Base-by-base conservation (phyloP, 2,888 invertebrate genomes). In the Pollenia amentaria region DNA sequence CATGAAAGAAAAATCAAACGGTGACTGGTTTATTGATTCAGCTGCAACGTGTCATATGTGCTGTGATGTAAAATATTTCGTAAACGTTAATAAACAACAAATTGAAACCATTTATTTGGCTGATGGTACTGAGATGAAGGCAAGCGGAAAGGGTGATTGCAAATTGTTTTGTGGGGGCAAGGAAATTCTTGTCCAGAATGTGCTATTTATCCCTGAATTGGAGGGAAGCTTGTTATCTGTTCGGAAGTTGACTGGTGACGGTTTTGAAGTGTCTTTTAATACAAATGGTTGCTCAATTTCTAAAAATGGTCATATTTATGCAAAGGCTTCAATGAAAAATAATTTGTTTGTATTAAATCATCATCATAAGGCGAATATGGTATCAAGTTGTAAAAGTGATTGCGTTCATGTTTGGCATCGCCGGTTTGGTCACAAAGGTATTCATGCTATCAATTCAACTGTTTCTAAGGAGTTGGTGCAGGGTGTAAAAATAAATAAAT, bases 1-100 rank as follows among this genome's bases (percentile, higher is more conserved):
- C 18, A 55, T 10, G 9, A 73, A 57, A 3, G 72, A 3, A 55
- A 70, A 29, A 42, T 1, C 72, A 4, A 73, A 46, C 21, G 42
- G 8, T 12, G 55, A 55, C 7, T 77, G 53, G 67, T 77, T 29
- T 40, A 14, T 77, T 18, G 77, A 67, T 14, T 78, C 78, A 8
- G 60, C 78, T 21, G 21, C n/a, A n/a, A n/a, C n/a, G n/a, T n/a
- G n/a, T n/a, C n/a, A n/a, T n/a, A n/a, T n/a, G n/a, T n/a, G n/a
- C 21, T 21, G 21, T 67, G n/a, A 57, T 4, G n/a, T 18, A 51
- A 6, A 60, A 12, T 44, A 21, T 46, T 73, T 57, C 11, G 12
- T 14, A 57, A 44, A 60, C 8, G 18, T 60, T 3, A 14, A n/a
- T n/a, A 16, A 48, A 14, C 14, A 60, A 60, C n/a, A 7, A 44